Base-by-base conservation (phyloP, 1,140 invertebrate species). In the Tetragnatha versicolor region DNA sequence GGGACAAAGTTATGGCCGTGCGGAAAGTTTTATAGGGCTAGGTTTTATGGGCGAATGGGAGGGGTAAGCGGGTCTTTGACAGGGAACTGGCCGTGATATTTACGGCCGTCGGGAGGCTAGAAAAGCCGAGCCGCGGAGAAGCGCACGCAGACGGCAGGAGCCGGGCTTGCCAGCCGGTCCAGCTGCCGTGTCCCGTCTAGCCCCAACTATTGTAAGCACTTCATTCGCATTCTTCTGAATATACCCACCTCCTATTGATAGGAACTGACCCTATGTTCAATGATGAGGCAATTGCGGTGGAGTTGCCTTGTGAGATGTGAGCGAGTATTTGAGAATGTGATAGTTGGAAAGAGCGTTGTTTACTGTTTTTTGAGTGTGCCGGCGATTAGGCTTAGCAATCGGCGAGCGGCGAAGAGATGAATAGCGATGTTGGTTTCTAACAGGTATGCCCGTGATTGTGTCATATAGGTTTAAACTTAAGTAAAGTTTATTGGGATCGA, bases 31-130 rank as follows among this genome's bases (percentile, higher is more conserved):
- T 80, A 80, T 81, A 78, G 80, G 63, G 79, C 47, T 49, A 51
- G 47, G 70, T 81, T 81, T 81, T 82, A 82, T 82, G 79, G 81
- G 12, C 47, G 68, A 55, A 63, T 61, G 79, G 80, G 68, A 79
- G 70, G 73, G 72, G 60, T 77, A 65, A 78, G 49, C 47, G 39
- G 66, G 31, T 29, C 60, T 66, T 61, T 78, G 77, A 79, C 78
- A 79, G 80, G 35, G 45, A 45, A 73, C 70, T 35, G 68, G 68
- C 68, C 51, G 33, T 37, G 79, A 80, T 80, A 80, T 80, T 80
- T 80, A 80, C 79, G 60, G 70, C 79, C 45, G 20, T 75, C 65
- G 66, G 51, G 65, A 37, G n/a, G 4, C 55, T 60, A 68, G 60
- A 80, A 80, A 80, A 80, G 69, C 49, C 9, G n/a, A 53, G 31